phyloP scores from a whole-genome alignment of 1,140 invertebrate genomes.

The Drosophila tristis region DNA sequence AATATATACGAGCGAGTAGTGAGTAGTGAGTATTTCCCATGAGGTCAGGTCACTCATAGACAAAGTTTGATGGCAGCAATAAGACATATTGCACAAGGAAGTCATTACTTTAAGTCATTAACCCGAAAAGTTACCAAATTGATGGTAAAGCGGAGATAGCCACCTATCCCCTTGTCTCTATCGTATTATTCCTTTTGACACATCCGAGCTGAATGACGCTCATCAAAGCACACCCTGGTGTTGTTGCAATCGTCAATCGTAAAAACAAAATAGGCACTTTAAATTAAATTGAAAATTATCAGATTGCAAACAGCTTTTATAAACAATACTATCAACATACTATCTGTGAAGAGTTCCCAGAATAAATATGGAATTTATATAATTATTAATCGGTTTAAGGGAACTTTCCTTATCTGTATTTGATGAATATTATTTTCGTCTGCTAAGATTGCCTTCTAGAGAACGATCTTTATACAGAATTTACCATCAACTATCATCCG shows the following conservation, averaged over 20 bases:
- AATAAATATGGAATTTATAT: slow-evolving; percentile 3
- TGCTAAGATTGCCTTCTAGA: too few relatives aligned
- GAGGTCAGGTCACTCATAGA: not conserved
- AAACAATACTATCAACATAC: slow-evolving; percentile 42
- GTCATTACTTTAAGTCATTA: not conserved
- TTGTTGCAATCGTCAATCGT: slow-evolving; percentile 15
- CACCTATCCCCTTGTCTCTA: not conserved
- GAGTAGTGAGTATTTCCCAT: not conserved
- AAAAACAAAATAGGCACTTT: not conserved
- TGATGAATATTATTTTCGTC: too few relatives aligned
- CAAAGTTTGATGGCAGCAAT: slow-evolving; percentile 22
- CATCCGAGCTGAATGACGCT: slow-evolving; percentile 12
- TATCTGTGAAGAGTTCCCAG: slow-evolving; percentile 15
- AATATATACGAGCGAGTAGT: too few relatives aligned
- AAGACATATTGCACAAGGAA: too few relatives aligned
- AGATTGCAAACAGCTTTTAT: slow-evolving; percentile 18
- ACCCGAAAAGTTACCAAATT: not conserved
- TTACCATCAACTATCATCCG: too few relatives aligned
- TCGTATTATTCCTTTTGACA: not conserved
- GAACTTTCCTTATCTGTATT: too few relatives aligned
- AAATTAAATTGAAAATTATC: slow-evolving; percentile 8
- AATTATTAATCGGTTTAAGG: not conserved
- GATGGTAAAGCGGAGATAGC: slow-evolving; percentile 10
- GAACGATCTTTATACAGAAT: too few relatives aligned
- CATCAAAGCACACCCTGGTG: slow-evolving; percentile 9